Conservation (phyloP, 1,140 invertebrate species). For the Plodia interpunctella region DNA sequence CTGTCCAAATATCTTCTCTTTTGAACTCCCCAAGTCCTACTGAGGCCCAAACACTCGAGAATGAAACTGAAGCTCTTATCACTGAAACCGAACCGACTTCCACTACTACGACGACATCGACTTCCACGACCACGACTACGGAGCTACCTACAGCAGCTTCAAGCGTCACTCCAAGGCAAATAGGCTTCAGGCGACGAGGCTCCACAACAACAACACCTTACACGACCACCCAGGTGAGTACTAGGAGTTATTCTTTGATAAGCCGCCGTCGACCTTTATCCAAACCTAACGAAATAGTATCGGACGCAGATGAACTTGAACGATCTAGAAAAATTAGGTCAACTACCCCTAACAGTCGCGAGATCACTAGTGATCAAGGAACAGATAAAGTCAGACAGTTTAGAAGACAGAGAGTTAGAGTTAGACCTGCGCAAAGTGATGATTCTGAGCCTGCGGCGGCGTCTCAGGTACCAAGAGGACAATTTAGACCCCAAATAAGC, state of each 20-base stretch:
- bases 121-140: slow-evolving; percentile 33
- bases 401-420: slow-evolving; percentile 44
- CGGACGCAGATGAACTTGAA: slow-evolving; percentile 53
- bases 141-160: slow-evolving; percentile 46
- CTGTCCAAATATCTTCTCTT: slow-evolving; percentile 74
- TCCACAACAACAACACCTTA: slow-evolving; percentile 58
- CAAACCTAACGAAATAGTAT: slow-evolving; percentile 66
- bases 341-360: slow-evolving; percentile 69
- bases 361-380: slow-evolving; percentile 37
- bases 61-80: slow-evolving; percentile 33
- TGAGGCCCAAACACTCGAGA: slow-evolving; percentile 35
- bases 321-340: slow-evolving; percentile 65
- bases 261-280: slow-evolving; percentile 63
- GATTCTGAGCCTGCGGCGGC: slow-evolving; percentile 60
- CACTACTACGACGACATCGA: slow-evolving; percentile 28
- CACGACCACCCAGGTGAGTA: slow-evolving; percentile 73
- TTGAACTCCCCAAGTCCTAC: slow-evolving; percentile 58
- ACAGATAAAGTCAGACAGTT: slow-evolving; percentile 22
- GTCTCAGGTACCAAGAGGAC: slow-evolving; percentile 43
- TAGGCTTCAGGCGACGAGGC: slow-evolving; percentile 51
- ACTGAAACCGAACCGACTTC: slow-evolving; percentile 42
- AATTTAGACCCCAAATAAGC: slow-evolving; percentile 41
- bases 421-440: slow-evolving; percentile 35
- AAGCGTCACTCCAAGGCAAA: slow-evolving; percentile 45
- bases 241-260: slow-evolving; percentile 73